Base-by-base conservation (phyloP, 1,140 invertebrate species). In the Hetaerina americana region DNA sequence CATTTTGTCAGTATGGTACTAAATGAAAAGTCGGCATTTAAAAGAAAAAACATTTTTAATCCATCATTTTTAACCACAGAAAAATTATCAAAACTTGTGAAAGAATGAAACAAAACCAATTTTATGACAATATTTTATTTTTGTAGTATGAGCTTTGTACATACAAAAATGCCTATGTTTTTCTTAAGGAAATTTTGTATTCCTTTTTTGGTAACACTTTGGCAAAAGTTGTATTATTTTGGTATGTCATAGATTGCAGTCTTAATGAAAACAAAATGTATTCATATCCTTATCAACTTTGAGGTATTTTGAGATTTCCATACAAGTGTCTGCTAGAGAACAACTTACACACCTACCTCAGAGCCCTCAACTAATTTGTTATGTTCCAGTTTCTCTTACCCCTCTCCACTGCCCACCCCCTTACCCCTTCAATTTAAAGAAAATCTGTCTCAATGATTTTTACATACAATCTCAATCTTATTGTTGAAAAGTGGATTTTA, bases 61-160 rank as follows among this genome's bases (percentile, higher is more conserved):
- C 40, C 40, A 57, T 57, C 40, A 18, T 57, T 57, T 57, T 57
- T 57, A 57, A 57, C 22, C 22, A n/a, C 40, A 57, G 40, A 57
- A 57, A 57, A 57, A 57, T 57, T 57, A 57, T 57, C 40, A 57
- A 57, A 57, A 57, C 40, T 57, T 57, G 40, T 57, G 40, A 57
- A 57, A 57, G 40, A 57, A 5, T 57, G 40, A 57, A 57, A 57
- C 40, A 57, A 57, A 57, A 57, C 22, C 40, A 57, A 57, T 57
- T 57, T 57, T 57, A 57, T 57, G 40, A 57, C 40, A 57, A 57
- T 57, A 57, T 57, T 57, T 57, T 57, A 57, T 57, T 57, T 57
- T 57, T 57, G 40, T 57, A 57, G 40, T 57, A 57, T 57, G 40
- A 57, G 40, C 40, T 57, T 57, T 57, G 40, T 57, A 57, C 40